Conservation (phyloP, 1,140 invertebrate genomes). For the Platorchestia sp. region DNA sequence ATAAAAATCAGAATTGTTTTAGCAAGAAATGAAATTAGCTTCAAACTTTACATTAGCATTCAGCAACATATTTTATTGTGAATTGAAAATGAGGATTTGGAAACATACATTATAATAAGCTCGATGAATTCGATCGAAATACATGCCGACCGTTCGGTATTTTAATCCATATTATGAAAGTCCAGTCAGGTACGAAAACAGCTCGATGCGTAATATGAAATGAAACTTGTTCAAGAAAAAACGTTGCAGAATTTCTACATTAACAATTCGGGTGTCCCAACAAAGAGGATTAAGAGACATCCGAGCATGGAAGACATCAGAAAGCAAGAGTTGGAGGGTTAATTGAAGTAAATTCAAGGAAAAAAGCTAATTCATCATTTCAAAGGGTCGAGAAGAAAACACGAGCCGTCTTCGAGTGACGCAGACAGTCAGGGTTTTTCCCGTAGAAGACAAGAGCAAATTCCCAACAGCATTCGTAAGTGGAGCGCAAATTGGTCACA, state of each 20-base stretch:
- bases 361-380: neutral
- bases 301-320: neutral
- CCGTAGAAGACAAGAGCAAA: neutral
- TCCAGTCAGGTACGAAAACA: neutral
- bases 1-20: neutral
- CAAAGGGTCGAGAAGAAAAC: neutral
- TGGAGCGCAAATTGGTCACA: neutral
- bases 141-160: too few relatives aligned
- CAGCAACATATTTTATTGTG: neutral
- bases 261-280: neutral
- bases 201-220: neutral
- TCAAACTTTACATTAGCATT: neutral
- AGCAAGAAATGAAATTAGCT: neutral
- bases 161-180: too few relatives aligned
- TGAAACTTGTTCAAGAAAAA: neutral
- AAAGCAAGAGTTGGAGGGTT: neutral
- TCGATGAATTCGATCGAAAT: too few relatives aligned
- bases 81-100: neutral
- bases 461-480: neutral
- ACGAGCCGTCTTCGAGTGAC: neutral
- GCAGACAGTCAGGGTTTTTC: neutral
- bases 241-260: neutral
- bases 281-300: neutral
- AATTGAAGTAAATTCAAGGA: neutral
- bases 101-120: neutral